Percentiles rank a stretch among this genome's conserved stretches.
Conservation (phyloP, 2,113 vertebrate genomes). For the Mustela lutreola region DNA sequence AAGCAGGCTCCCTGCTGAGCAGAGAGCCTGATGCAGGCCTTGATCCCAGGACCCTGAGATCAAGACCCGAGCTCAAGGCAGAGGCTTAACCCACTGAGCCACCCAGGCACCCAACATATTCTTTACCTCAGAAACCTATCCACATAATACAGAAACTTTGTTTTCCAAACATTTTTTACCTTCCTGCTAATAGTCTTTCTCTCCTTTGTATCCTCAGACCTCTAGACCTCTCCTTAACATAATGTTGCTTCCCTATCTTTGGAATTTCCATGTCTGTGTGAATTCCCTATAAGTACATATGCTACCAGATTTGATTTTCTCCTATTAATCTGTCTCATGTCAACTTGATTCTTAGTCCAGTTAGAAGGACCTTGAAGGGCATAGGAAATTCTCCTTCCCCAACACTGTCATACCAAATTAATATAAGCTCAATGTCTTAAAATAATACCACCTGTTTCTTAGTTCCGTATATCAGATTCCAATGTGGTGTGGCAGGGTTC, state of each 20-base stretch:
- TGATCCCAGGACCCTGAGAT: too few relatives aligned
- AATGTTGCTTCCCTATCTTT: background rate
- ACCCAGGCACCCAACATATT: background rate
- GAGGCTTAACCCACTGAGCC: too few relatives aligned
- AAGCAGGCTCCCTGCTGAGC: too few relatives aligned
- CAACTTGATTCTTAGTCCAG: background rate
- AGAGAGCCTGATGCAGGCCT: too few relatives aligned
- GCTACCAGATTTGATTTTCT: background rate
- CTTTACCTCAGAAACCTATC: background rate
- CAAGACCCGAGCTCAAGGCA: too few relatives aligned
- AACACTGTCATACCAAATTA: background rate
- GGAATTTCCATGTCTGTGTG: background rate
- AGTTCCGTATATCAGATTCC: background rate
- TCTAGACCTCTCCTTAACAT: background rate
- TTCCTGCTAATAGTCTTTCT: background rate
- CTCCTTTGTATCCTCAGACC: background rate
- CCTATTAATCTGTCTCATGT: background rate
- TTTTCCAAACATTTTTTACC: background rate
- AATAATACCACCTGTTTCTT: background rate
- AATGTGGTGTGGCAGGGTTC: background rate
- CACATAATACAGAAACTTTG: background rate
- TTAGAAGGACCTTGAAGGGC: background rate
- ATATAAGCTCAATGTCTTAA: conserved; percentile 3
- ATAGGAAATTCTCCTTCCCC: background rate
- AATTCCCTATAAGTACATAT: background rate